Conservation (phyloP, 2,797 vertebrate species). For the Bucorvus abyssinicus region DNA sequence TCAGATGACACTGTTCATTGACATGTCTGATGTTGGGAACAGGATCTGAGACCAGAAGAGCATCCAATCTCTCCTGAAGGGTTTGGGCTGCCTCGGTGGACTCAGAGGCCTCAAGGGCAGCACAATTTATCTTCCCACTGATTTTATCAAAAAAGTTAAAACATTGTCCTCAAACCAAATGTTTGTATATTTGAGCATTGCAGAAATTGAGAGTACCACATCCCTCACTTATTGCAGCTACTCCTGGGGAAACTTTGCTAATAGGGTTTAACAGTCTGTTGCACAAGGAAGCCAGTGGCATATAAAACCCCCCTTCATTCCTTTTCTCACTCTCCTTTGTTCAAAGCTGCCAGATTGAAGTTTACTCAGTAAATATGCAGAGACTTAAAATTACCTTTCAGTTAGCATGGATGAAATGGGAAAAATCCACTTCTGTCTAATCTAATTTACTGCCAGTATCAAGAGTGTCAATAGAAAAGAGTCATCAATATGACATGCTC, state of each 20-base stretch:
- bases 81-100: not conserved
- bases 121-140: not conserved
- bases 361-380: constrained; percentile 42
- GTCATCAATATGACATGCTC: not conserved
- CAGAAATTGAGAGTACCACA: not conserved
- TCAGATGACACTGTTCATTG: not conserved
- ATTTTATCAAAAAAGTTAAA: not conserved
- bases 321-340: constrained; percentile 11
- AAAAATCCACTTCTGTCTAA: not conserved
- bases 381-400: constrained; percentile 38
- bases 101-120: not conserved
- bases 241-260: constrained; percentile 53
- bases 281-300: constrained; percentile 36
- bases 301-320: not conserved
- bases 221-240: constrained; percentile 20
- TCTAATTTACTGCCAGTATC: constrained; percentile 44
- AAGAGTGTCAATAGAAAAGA: constrained; percentile 43
- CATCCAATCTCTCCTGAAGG: not conserved
- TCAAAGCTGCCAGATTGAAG: constrained; percentile 22
- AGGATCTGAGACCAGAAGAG: not conserved
- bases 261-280: constrained; percentile 70
- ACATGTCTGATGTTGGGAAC: not conserved
- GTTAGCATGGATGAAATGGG: constrained; percentile 6
- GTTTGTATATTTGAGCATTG: not conserved
- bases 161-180: not conserved